Conservation (phyloP, 2,113 vertebrate species). For the Chionomys nivalis region DNA sequence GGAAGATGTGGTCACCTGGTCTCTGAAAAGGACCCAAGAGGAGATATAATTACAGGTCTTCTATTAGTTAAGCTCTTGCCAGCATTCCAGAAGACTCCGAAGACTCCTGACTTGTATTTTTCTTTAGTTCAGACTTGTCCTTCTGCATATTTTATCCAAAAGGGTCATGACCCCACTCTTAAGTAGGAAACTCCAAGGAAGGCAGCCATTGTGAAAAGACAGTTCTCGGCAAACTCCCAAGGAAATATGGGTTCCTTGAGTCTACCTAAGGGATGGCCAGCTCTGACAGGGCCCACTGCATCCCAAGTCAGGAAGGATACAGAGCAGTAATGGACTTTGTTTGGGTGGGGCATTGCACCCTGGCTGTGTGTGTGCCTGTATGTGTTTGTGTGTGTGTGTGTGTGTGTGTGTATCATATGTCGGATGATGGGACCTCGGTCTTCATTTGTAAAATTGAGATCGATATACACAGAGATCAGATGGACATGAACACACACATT, state of each 20-base stretch:
- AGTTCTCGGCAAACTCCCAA: conserved; percentile 39
- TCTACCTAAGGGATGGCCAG: background rate
- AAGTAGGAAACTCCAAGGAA: conserved; percentile 46
- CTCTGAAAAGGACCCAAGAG: conserved; percentile 54
- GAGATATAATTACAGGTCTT: conserved; percentile 58
- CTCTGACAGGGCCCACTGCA: background rate
- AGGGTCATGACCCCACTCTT: conserved; percentile 23
- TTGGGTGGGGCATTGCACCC: background rate
- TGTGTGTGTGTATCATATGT: background rate
- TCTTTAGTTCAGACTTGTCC: conserved; percentile 55
- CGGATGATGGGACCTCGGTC: background rate
- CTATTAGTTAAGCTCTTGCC: conserved; percentile 36
- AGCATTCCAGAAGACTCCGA: conserved; percentile 23
- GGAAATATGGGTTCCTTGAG: background rate
- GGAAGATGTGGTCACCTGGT: background rate
- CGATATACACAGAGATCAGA: background rate
- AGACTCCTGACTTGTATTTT: conserved; percentile 42
- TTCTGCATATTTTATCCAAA: conserved; percentile 56
- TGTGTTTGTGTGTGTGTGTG: background rate
- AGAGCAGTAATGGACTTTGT: background rate
- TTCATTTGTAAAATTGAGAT: background rate
- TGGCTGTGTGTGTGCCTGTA: background rate
- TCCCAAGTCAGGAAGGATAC: background rate
- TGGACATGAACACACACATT: background rate
- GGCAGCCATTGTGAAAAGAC: conserved; percentile 1